A percentile compares a stretch with the other conserved stretches of the same genome.
phyloP scores from a whole-genome alignment of 2,888 invertebrate species.

The Plagodis pulveraria region DNA sequence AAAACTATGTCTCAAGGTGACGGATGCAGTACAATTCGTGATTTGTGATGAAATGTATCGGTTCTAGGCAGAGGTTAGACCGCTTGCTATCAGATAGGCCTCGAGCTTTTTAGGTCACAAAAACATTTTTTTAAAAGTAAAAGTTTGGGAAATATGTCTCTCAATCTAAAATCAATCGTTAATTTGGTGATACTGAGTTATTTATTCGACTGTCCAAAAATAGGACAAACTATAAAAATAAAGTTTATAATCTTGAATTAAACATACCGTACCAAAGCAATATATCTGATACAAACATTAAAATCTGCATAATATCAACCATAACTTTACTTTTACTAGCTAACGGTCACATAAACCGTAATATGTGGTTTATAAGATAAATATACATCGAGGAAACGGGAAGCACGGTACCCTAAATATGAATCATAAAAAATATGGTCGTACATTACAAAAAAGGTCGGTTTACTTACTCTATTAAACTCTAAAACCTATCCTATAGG shows the following conservation, averaged over 20 bases:
- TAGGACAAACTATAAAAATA: background rate
- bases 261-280: slow-evolving; percentile 23
- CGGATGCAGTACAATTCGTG: no score
- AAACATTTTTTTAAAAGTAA: no score
- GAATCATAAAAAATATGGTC: slow-evolving; percentile 62
- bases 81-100: no score
- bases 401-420: slow-evolving; percentile 49
- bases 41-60: no score
- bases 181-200: background rate
- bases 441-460: slow-evolving; percentile 44
- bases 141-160: no score
- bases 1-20: no score
- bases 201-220: background rate
- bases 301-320: slow-evolving; percentile 59
- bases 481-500: slow-evolving; percentile 24
- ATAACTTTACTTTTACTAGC: slow-evolving; percentile 62
- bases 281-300: slow-evolving; percentile 47
- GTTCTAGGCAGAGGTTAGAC: no score
- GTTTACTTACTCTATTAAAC: slow-evolving; percentile 37
- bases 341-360: slow-evolving; percentile 62
- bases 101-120: no score
- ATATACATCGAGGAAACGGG: slow-evolving; percentile 49
- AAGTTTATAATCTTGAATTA: slow-evolving; percentile 5
- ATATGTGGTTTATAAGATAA: slow-evolving; percentile 66
- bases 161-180: no score